These are phyloP conservation scores for Argyra leucocephala DNA, from an alignment of 2,888 invertebrate genomes.

Conservation along the genomic window DNA sequence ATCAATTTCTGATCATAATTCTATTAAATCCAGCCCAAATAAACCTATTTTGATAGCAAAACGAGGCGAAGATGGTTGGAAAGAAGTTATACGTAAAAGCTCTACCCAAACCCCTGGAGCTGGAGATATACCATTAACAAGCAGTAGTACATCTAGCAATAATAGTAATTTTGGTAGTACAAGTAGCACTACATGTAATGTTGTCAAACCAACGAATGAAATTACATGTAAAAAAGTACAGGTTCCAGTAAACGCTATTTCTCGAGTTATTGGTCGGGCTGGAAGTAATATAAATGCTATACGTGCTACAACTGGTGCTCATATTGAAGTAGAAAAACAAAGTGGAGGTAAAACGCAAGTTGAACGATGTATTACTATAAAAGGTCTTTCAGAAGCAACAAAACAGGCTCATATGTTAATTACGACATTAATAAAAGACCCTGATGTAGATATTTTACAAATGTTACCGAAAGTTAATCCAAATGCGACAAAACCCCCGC, in stretches of 20 bases:
- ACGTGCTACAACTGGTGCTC: constrained; percentile 89
- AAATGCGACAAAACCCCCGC: constrained; percentile 33
- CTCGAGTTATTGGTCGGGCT: constrained; percentile 92
- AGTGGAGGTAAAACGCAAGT: constrained; percentile 73
- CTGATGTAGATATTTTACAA: constrained; percentile 80
- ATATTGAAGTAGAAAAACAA: constrained; percentile 97
- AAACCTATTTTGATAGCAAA: constrained; percentile 33
- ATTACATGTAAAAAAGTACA: constrained; percentile 78
- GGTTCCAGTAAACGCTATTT: constrained; percentile 89
- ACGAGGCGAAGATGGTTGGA: constrained; percentile 91
- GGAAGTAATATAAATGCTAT: constrained; percentile 98
- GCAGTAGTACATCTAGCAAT: constrained; percentile 10
- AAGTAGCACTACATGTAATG: constrained; percentile 10
- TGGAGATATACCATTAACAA: constrained; percentile 8
- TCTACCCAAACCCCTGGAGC: constrained; percentile 44
- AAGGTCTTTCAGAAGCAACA: constrained; percentile 84
- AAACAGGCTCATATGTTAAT: constrained; percentile 88
- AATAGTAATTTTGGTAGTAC: neutral
- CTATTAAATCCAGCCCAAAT: constrained; percentile 15
- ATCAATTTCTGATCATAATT: constrained; percentile 17
- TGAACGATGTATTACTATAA: constrained; percentile 90
- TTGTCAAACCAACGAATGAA: constrained; percentile 34
- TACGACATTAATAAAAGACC: constrained; percentile 85
- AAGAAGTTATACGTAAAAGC: constrained; percentile 85
- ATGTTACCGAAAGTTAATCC: constrained; percentile 58